Evolutionary conservation across 2,888 invertebrate genomes (phyloP).

Genomic region (Synanthedon andrenaeformis): DNA sequence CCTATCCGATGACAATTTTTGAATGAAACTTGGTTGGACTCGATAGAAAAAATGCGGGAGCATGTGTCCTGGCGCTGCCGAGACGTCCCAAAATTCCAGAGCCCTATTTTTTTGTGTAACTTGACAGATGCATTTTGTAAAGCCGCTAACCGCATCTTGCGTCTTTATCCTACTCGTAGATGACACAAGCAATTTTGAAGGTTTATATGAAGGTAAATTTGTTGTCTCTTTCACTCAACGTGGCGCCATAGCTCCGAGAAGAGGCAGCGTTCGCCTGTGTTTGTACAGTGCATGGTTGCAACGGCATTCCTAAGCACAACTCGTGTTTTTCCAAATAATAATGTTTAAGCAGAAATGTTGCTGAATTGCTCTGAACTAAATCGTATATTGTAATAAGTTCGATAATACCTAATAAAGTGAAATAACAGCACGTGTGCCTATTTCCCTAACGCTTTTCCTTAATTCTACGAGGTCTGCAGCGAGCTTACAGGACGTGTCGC

Average conservation of each 20-base stretch:
- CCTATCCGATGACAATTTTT: slow-evolving; percentile 61
- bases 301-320: slow-evolving; percentile 51
- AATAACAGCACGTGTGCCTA: too few species aligned
- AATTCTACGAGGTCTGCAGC: too few species aligned
- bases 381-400: too few species aligned
- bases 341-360: neutral
- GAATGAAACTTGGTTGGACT: slow-evolving; percentile 53
- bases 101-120: slow-evolving; percentile 56
- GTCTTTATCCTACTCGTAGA: slow-evolving; percentile 56
- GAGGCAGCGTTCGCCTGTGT: slow-evolving; percentile 46
- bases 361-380: too few species aligned
- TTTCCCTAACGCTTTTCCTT: too few species aligned
- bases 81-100: slow-evolving; percentile 66
- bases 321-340: slow-evolving; percentile 34
- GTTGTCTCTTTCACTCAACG: slow-evolving; percentile 54
- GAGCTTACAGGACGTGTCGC: too few species aligned
- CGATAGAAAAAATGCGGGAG: slow-evolving; percentile 57
- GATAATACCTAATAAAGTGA: too few species aligned
- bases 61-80: slow-evolving; percentile 50
- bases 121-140: slow-evolving; percentile 68
- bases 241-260: slow-evolving; percentile 54
- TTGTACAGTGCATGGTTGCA: slow-evolving; percentile 39
- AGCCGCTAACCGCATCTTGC: slow-evolving; percentile 65
- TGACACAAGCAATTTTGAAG: slow-evolving; percentile 51
- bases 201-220: slow-evolving; percentile 58